These are phyloP conservation scores for Ambastaia sidthimunki DNA, from an alignment of 2,797 vertebrate genomes.

Conservation along the genomic window DNA sequence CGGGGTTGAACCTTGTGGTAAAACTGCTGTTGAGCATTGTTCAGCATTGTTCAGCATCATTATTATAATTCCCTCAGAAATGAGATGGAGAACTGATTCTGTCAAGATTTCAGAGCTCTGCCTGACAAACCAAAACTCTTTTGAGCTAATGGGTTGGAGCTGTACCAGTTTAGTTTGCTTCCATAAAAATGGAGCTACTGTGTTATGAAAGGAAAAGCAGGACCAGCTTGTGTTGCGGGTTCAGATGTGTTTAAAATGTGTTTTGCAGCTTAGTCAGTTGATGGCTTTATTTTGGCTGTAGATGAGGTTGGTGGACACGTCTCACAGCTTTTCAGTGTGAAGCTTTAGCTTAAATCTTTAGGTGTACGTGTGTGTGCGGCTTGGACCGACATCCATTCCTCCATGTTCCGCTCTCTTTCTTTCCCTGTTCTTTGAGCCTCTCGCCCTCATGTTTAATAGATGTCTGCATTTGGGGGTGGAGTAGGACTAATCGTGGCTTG, in stretches of 20 bases:
- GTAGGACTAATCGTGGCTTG: conserved; percentile 42
- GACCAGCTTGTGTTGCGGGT: not conserved
- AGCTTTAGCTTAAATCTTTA: not conserved
- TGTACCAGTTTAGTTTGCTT: no score
- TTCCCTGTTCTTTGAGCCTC: not conserved
- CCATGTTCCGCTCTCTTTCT: not conserved
- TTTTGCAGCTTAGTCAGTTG: not conserved
- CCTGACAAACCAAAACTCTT: no score
- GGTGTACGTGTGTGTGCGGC: conserved; percentile 3
- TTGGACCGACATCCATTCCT: conserved; percentile 2
- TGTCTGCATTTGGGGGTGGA: conserved; percentile 37
- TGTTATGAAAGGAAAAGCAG: not conserved
- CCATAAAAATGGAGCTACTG: not conserved
- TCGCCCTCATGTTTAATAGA: conserved; percentile 24
- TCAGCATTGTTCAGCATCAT: not conserved
- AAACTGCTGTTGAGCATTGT: not conserved
- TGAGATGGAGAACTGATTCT: no score
- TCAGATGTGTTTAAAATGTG: not conserved
- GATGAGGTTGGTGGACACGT: not conserved
- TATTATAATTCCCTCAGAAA: no score
- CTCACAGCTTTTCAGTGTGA: not conserved
- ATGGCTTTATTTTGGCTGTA: not conserved
- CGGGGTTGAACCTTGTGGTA: not conserved
- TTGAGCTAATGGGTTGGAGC: no score
- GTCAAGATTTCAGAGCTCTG: no score